Evolutionary conservation across 2,797 vertebrate species (phyloP), one percentile per base, ranked within the genome.

Genomic region (Falco columbarius): DNA sequence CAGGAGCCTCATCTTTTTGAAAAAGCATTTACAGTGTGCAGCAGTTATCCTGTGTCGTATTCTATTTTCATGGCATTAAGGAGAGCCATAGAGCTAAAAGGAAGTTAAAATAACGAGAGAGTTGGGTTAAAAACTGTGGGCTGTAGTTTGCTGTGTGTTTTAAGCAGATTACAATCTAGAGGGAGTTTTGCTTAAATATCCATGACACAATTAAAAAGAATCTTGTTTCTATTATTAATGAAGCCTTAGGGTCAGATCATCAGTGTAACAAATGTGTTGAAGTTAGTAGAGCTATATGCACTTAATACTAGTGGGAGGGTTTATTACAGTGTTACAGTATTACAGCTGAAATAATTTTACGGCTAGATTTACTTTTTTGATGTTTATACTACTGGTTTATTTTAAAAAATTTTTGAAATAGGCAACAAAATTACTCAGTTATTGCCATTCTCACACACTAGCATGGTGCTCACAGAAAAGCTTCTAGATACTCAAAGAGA

Each of bases 121-220:
- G 70, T 2, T 7, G 2, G 67, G 88, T 93, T 95, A 93, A 93
- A 92, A 93, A 61, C 65, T 66, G 61, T 56, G 32, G 67, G 74
- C 92, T 86, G 58, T 3, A 82, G 86, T 72, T 63, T 83, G 81
- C 86, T 54, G 30, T 89, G 84, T 77, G 81, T 91, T 93, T 96
- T 77, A 94, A 89, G 65, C 65, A 89, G 74, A 96, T 94, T 95
- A 87, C 72, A 88, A 86, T 97, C 95, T 95, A 94, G 89, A 95
- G 93, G 91, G 95, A 96, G 70, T 97, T 97, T 94, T 81, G 93
- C 89, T 96, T 91, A 95, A 96, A 97, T 96, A 95, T 96, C 95
- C 93, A 79, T 94, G 91, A 90, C 95, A 97, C 96, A 96, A 93
- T 97, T 97, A 97, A 93, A 96, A 91, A 86, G 62, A 91, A 91